Base-by-base conservation (phyloP, 2,797 vertebrate species). In the Poeciliopsis gracilis region DNA sequence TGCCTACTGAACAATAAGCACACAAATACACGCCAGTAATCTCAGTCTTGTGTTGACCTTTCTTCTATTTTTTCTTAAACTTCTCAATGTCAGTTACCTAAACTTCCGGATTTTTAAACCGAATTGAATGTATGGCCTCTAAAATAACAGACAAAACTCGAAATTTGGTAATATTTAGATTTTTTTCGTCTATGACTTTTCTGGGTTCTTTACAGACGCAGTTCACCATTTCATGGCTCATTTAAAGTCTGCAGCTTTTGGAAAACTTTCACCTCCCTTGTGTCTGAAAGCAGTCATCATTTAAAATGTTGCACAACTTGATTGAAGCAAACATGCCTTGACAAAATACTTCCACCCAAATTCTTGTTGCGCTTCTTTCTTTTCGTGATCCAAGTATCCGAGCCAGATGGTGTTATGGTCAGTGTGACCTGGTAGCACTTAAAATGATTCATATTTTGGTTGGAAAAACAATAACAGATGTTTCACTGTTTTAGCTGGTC, bases 1-100 rank as follows among this genome's bases (percentile, higher is more conserved):
- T 82, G 80, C 88, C 82, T 61, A 80, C 87, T 82, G 82, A 78
- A 84, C 55, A 87, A 38, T 88, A 76, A 43, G 49, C 67, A 82
- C 84, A 80, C 79, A 84, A 67, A 82, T 45, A 18, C 74, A 72
- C 33, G 67, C 57, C 51, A 11, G 51, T 72, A 28, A 79, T 72
- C 57, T 49, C 79, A 41, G 73, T 80, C 81, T 80, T 80, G 78
- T 72, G 70, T 59, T 28, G 6, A 51, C 67, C n/a, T 46, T 46
- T 81, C 77, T 77, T 41, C 59, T 57, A 2, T 43, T 45, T 79
- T 79, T 46, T 76, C 0, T 75, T 23, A 43, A 67, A 61, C 3
- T 10, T 67, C 25, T 45, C 36, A 7, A 78, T 28, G 41, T 49
- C 53, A 63, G 41, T 59, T 59, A 43, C 16, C 77, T 36, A 16